These are phyloP conservation scores for Aleadryas rufinucha DNA, from an alignment of 2,113 vertebrate species.

Conservation along the genomic window DNA sequence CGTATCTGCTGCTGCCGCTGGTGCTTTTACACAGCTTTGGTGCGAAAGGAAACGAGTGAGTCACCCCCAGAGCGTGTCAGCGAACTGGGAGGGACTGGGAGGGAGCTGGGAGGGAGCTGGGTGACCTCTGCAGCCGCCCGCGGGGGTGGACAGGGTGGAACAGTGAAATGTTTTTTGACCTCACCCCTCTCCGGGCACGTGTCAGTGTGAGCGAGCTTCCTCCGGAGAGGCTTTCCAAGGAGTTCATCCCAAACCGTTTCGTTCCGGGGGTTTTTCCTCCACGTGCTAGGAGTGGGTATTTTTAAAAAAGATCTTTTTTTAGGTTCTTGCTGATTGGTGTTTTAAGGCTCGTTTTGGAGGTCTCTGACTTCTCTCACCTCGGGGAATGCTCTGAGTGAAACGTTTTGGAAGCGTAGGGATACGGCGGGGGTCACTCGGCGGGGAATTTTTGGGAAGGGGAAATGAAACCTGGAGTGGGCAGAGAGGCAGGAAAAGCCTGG, in stretches of 20 bases:
- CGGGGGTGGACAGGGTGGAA: constrained; percentile 56
- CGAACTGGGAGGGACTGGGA: constrained; percentile 38
- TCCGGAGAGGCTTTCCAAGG: neutral
- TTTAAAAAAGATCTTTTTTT: neutral
- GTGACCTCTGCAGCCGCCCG: neutral
- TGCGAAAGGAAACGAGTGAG: constrained; percentile 69
- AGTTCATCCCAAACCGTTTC: neutral
- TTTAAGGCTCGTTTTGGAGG: neutral
- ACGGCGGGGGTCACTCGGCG: fast-evolving
- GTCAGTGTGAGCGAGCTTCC: constrained; percentile 40
- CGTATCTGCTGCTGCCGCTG: neutral
- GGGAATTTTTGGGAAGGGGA: neutral
- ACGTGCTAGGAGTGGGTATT: fast-evolving
- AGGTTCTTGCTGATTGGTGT: fast-evolving
- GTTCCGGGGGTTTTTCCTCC: neutral
- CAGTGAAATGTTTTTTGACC: constrained; percentile 52
- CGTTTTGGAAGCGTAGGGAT: fast-evolving
- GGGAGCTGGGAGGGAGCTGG: neutral
- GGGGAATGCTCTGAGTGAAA: neutral
- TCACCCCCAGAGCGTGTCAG: constrained; percentile 63
- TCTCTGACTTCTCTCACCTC: neutral
- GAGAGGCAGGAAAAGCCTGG: neutral
- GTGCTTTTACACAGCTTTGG: neutral
- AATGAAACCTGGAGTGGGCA: fast-evolving
- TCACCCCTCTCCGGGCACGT: constrained; percentile 53